Base-by-base conservation (phyloP, 2,113 vertebrate genomes). In the Cyrtonyx montezumae region DNA sequence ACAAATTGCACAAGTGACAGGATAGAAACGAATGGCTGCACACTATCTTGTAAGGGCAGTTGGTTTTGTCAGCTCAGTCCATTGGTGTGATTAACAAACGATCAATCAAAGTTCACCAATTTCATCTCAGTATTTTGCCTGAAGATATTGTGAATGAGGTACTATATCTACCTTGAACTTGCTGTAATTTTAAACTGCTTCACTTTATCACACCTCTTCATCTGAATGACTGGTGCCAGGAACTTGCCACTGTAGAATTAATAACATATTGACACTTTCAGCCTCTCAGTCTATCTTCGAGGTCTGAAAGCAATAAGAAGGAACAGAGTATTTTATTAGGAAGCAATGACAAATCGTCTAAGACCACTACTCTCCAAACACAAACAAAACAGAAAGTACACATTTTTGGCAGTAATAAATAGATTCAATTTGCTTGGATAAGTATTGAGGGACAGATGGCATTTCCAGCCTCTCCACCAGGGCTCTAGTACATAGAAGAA, bases 221-320 rank as follows among this genome's bases (percentile, higher is more conserved):
- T 94, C 93, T 96, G 90, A 94, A 56, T 79, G 88, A 88, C 78
- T 93, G 66, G 77, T 95, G 88, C 90, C 94, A 95, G 79, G 63
- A 95, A 92, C 92, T 93, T 88, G 81, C 84, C 84, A 86, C 76
- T 70, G 69, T 70, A 91, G 73, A 96, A 95, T 95, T 93, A 95
- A 96, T 96, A 96, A 96, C 75, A 76, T 93, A 87, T 80, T 91
- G 93, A 92, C 91, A 94, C 79, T 73, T 95, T 73, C 74, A 91
- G 84, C 18, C 83, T 30, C 75, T 89, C 55, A 8, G 34, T 79
- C 61, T 90, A 48, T 87, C 82, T 96, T 66, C 87, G 70, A 91
- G 69, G 40, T 95, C 4, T 67, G 59, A 95, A 90, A 95, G 79
- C 36, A 91, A 26, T 87, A 95, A 65, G 68, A 88, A 92, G 51